Evolutionary conservation across 2,888 invertebrate genomes (phyloP), one percentile per base, ranked within the genome.

Genomic region (Leptogaster cylindrica): DNA sequence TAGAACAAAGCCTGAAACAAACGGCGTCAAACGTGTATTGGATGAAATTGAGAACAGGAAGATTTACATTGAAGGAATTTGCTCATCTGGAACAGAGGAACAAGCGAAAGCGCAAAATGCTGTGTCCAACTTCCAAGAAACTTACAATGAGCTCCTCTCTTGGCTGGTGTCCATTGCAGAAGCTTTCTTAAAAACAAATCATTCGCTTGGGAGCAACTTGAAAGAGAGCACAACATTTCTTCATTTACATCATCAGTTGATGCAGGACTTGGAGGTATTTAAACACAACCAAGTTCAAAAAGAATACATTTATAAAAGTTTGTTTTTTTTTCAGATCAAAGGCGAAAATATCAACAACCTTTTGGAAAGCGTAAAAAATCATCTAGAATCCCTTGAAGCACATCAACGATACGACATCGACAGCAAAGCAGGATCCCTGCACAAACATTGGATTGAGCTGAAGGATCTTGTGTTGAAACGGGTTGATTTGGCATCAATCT

Each of bases 161-260:
- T 93, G 92, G 92, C 76, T 92, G 63, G 84, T 86, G 23, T 87
- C 87, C 65, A 88, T 89, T 25, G 89, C 88, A 0, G 89, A 91
- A 75, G 84, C 87, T 55, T 90, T 90, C 76, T 81, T 93, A 48
- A 86, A 87, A 74, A 87, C 88, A 39, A 88, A 90, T 75, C 85
- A 86, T 70, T 87, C 90, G 74, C 88, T 92, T 87, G 92, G 92
- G n/a, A 85, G 84, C 63, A 85, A 86, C 75, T 76, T 87, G 25
- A 79, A 83, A 5, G 84, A 86, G 80, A 88, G 90, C 44, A 85
- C 86, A 74, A 89, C 90, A 76, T 92, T 92, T 77, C 83, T 90
- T 70, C 84, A 88, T 74, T 82, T 89, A 72, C 92, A 93, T 77
- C 87, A 87, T 73, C 87, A 89, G 74, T 79, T 92, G 52, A 84